Evolutionary conservation across 1,140 invertebrate genomes (phyloP).

Genomic region (Conus betulinus): DNA sequence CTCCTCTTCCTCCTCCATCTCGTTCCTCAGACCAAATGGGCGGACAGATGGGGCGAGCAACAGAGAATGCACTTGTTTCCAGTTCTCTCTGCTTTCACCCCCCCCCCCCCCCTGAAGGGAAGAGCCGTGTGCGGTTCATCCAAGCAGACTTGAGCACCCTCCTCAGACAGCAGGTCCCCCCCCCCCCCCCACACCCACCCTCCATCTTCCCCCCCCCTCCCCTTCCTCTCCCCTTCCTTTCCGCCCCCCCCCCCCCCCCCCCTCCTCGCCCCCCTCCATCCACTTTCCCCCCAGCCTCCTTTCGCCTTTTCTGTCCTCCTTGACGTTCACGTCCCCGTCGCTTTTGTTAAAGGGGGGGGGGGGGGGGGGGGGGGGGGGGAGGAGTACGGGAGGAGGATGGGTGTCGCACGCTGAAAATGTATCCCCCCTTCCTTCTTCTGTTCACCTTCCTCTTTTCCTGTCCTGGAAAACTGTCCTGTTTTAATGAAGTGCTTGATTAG

Average conservation of each 20-base stretch:
- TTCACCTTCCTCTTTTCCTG: no score
- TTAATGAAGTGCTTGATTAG: no score
- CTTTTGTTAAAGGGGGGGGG: no score
- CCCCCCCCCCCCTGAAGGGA: not conserved
- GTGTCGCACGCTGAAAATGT: no score
- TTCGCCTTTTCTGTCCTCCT: not conserved
- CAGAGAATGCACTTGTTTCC: slow-evolving; percentile 11
- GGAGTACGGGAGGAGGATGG: no score
- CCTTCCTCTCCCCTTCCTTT: not conserved
- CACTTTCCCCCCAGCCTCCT: not conserved
- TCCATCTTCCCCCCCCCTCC: not conserved
- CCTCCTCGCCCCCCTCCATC: not conserved
- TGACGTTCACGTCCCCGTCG: not conserved
- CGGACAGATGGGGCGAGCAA: slow-evolving; percentile 20
- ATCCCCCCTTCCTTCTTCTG: no score
- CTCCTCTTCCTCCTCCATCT: no score
- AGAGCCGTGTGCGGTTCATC: not conserved
- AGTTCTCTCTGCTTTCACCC: not conserved
- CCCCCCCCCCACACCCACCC: not conserved
- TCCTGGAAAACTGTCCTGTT: no score
- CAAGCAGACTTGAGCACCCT: not conserved
- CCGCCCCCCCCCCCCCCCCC: no score
- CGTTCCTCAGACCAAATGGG: not conserved
- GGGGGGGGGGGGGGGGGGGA: no score
- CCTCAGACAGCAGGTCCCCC: not conserved